phyloP scores from a whole-genome alignment of 2,797 vertebrate genomes.

The Pogonophryne albipinna region DNA sequence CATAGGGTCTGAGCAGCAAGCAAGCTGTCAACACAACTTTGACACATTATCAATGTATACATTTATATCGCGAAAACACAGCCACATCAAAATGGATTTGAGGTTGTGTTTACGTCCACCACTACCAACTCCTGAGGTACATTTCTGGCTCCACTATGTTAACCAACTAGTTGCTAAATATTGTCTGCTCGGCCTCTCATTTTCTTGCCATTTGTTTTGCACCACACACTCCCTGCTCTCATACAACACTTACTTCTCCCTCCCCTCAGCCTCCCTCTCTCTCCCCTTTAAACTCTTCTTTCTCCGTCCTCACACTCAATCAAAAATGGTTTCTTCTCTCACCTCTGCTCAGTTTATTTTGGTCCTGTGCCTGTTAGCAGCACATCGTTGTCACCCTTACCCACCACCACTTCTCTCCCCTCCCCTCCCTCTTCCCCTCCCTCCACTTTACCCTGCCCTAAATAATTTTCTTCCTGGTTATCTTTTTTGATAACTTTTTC shows the following conservation, averaged over 20 bases:
- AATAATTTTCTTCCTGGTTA: slow-evolving; percentile 25
- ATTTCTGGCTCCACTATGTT: neutral
- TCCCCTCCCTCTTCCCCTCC: slow-evolving; percentile 17
- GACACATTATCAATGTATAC: neutral
- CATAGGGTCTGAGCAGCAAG: neutral
- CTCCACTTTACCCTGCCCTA: slow-evolving; percentile 13
- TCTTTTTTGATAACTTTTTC: slow-evolving; percentile 29
- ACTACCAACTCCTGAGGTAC: neutral
- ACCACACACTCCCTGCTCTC: slow-evolving; percentile 18
- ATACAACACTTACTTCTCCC: slow-evolving; percentile 22
- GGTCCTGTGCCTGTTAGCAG: slow-evolving; percentile 64
- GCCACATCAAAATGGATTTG: neutral
- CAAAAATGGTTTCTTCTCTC: slow-evolving; percentile 57
- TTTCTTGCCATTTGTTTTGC: slow-evolving; percentile 18
- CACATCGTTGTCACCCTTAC: slow-evolving; percentile 42
- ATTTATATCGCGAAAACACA: neutral
- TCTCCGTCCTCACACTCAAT: slow-evolving; percentile 23
- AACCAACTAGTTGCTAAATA: neutral
- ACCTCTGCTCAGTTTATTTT: slow-evolving; percentile 72
- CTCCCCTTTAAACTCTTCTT: slow-evolving; percentile 3
- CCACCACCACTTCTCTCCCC: slow-evolving; percentile 21
- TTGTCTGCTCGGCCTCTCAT: neutral
- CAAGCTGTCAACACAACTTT: neutral
- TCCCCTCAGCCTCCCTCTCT: slow-evolving; percentile 19
- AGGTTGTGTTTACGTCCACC: neutral